Evolutionary conservation across 2,113 vertebrate genomes (phyloP).

Genomic region (Saiga tatarica): DNA sequence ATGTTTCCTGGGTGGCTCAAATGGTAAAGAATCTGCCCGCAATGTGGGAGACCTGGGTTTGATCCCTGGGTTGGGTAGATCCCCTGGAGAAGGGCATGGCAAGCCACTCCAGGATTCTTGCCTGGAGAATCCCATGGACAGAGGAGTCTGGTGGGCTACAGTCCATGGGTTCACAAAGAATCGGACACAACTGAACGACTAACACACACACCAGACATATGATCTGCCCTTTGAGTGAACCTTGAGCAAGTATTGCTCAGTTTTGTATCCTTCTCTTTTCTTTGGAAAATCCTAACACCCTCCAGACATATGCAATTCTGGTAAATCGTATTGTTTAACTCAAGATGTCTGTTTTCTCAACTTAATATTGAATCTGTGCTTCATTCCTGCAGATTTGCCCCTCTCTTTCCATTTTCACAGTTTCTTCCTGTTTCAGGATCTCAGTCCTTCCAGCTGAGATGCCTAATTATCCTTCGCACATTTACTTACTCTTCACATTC

Average conservation of each 20-base stretch:
- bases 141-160: neutral
- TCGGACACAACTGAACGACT: accelerated
- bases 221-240: neutral
- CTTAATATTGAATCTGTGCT: neutral
- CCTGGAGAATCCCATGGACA: neutral
- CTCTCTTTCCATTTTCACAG: neutral
- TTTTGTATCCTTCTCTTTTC: neutral
- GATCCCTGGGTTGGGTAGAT: neutral
- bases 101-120: neutral
- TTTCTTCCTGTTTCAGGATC: neutral
- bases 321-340: neutral
- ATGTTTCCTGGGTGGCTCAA: neutral
- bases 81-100: neutral
- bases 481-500: neutral
- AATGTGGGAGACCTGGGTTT: neutral
- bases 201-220: neutral
- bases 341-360: neutral
- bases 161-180: neutral
- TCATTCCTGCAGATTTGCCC: neutral
- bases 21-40: neutral
- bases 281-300: neutral
- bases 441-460: neutral
- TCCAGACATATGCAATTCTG: neutral
- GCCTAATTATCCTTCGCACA: neutral
- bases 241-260: neutral